A percentile compares a stretch with the other conserved stretches of the same genome.
phyloP scores from a whole-genome alignment of 1,140 invertebrate species.

The Caenorhabditis elegans region WBcel235 BX284604.4:9998501-9999000 shows the following conservation, averaged over 20 bases:
- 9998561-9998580: too few species aligned
- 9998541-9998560: too few species aligned
- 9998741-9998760: too few species aligned
- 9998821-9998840: not conserved
- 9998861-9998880: slow-evolving; percentile 13
- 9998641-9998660: not conserved
- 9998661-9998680: not conserved
- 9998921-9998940: slow-evolving; percentile 17
- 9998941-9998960: slow-evolving; percentile 28
- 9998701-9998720: not conserved
- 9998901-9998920: not conserved
- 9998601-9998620: too few species aligned
- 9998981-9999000: not conserved
- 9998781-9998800: not conserved
- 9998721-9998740: not conserved
- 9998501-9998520: too few species aligned
- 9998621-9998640: too few species aligned
- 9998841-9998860: not conserved
- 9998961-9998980: not conserved
- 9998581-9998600: too few species aligned
- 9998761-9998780: too few species aligned
- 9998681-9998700: not conserved
- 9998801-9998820: too few species aligned
- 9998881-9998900: slow-evolving; percentile 22
- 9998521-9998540: too few species aligned